These are phyloP conservation scores for Schizaphis graminum DNA, from an alignment of 2,888 invertebrate species.

Conservation along the genomic window DNA sequence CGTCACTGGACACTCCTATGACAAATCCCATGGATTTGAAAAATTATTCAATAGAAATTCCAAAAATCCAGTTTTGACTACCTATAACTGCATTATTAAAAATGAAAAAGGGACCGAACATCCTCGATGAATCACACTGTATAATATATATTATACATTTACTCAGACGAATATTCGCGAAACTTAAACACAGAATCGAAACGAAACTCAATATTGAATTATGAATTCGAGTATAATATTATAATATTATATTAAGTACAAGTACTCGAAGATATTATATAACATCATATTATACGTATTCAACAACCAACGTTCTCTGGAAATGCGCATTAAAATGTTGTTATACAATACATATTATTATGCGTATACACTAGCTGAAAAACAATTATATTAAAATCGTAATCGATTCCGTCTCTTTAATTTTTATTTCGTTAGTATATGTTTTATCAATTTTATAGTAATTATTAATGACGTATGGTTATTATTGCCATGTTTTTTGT, in stretches of 20 bases:
- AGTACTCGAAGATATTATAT: neutral
- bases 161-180: neutral
- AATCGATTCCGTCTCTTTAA: neutral
- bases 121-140: no score
- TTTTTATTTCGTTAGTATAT: neutral
- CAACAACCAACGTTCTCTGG: neutral
- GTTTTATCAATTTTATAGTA: neutral
- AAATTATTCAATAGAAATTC: no score
- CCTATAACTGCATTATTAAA: no score
- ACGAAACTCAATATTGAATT: neutral
- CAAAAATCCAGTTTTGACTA: no score
- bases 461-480: neutral
- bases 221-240: neutral
- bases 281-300: neutral
- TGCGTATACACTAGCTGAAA: neutral
- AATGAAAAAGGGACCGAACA: no score
- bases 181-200: neutral
- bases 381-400: neutral
- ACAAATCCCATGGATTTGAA: no score
- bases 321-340: neutral
- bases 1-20: no score
- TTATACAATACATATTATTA: neutral
- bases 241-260: neutral
- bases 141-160: neutral
- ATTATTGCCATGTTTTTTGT: neutral